Evolutionary conservation across 2,888 invertebrate species (phyloP), one percentile per base, ranked within the genome.

Genomic region (Hydraecia micacea): DNA sequence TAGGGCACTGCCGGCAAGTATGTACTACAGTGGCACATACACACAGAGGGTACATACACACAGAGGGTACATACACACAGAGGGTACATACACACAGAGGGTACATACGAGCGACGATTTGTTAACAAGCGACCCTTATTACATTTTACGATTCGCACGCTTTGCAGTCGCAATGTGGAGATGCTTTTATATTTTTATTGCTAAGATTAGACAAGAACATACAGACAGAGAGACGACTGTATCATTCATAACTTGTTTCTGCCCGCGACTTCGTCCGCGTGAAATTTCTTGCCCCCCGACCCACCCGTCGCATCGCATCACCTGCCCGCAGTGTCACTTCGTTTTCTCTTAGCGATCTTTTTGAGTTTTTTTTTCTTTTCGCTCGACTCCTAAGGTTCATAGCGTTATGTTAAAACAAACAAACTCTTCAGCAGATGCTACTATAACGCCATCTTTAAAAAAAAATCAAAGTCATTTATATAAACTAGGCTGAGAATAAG

Each of bases 101-200:
- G 18, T 39, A 75, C 36, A 58, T 21, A 25, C 3, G 65, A 39
- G 25, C 28, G 28, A 28, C 67, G 36, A 81, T 81, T 74, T 81
- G 74, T 68, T 81, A 73, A 52, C 60, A 81, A 81, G 60, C 58
- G 77, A 55, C 52, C n/a, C 67, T 74, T 74, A 62, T 62, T 79
- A 55, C 36, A 39, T 73, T 67, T 74, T 79, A 79, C 42, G 60
- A 80, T 32, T 25, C 28, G 9, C 36, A 67, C 66, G 25, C 42
- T 67, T 66, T 25, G 8, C 28, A 63, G n/a, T 52, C 46, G 55
- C 55, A 55, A 39, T 8, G 70, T 72, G 60, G 36, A 69, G 42
- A 42, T n/a, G 32, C 28, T 76, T 58, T 28, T 49, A 49, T 28
- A 2, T 66, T 25, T 66, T 25, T 55, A 46, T 52, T 52, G 52